A percentile compares a stretch with the other conserved stretches of the same genome.
phyloP scores from a whole-genome alignment of 1,140 invertebrate species.

The Lepidostoma basale region DNA sequence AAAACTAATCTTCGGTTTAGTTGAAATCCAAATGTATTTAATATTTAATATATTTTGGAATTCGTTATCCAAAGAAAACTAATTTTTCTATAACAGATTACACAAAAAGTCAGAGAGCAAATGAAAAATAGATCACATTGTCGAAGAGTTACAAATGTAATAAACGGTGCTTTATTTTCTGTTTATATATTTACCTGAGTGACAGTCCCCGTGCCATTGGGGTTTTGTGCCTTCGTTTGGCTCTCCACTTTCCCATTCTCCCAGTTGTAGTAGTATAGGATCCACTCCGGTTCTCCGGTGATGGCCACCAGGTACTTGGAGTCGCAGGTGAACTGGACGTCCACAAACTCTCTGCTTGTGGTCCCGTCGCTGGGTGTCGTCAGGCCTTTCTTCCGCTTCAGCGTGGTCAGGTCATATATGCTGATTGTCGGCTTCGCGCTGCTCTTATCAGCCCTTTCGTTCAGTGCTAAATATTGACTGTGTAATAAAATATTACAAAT shows the following conservation, averaged over 20 bases:
- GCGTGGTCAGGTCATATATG: constrained; percentile 68
- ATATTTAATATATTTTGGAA: too few relatives aligned
- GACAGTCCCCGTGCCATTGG: constrained; percentile 63
- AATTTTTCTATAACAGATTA: too few relatives aligned
- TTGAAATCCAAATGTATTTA: too few relatives aligned
- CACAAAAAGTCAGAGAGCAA: too few relatives aligned
- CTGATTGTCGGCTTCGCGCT: constrained; percentile 64
- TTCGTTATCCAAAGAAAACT: too few relatives aligned
- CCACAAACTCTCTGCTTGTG: constrained; percentile 67
- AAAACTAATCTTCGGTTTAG: too few relatives aligned
- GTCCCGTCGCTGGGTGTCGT: constrained; percentile 64
- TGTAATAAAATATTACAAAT: constrained; percentile 21
- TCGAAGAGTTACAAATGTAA: too few relatives aligned
- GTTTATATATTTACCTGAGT: constrained; percentile 38
- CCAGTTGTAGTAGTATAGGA: constrained; percentile 81
- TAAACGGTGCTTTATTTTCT: too few relatives aligned
- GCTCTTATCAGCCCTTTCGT: constrained; percentile 55
- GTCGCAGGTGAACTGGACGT: constrained; percentile 78
- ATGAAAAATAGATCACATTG: too few relatives aligned
- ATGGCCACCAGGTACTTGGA: constrained; percentile 78
- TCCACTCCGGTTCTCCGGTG: constrained; percentile 80
- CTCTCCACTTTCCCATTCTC: constrained; percentile 84
- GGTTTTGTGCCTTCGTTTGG: constrained; percentile 70
- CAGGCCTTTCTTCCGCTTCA: constrained; percentile 67
- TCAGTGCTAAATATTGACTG: constrained; percentile 63